Evolutionary conservation across 1,140 invertebrate genomes (phyloP), one percentile per base, ranked within the genome.

Genomic region (Eurosta solidaginis): DNA sequence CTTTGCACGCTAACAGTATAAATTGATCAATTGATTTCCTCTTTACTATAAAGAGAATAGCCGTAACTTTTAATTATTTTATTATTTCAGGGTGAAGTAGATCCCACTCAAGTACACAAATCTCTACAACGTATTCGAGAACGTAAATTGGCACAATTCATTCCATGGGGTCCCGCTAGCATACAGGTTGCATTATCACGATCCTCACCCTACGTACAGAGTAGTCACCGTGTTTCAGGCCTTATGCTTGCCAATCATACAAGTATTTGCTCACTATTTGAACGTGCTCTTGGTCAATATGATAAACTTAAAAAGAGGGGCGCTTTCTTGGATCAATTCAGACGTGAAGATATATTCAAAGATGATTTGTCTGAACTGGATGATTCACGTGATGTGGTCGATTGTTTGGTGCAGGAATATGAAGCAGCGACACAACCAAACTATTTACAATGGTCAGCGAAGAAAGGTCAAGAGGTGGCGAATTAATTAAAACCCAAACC

Each of bases 171-270:
- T 47, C 97, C 98, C 14, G 97, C 97, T 1, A 97, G 96, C 86
- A 98, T 99, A 80, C 97, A 99, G 90, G 97, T 99, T 59, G 97
- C 97, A 10, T 89, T 99, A 2, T 98, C 97, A 0, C 91, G 95
- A 76, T 97, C 97, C 85, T 98, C 97, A 6, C 98, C 98, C 1
- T 98, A 98, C 83, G 95, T 99, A 77, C 95, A 96, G 88, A 96
- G 96, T 78, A 94, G 96, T 33, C 96, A 99, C 89, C 91, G 97
- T 80, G 97, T 99, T 5, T 98, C 96, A 44, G 98, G 97, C 5
- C 91, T 99, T 9, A 97, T 99, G 95, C 89, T 99, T 79, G 97
- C 98, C 74, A 99, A 99, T 90, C 97, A 99, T 85, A 99, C 98
- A 4, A 97, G 96, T 85, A 99, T 99, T 83, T 96, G 95, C 79